These are phyloP conservation scores for Hemiprocne comata DNA, from an alignment of 2,113 vertebrate genomes.

Conservation along the genomic window DNA sequence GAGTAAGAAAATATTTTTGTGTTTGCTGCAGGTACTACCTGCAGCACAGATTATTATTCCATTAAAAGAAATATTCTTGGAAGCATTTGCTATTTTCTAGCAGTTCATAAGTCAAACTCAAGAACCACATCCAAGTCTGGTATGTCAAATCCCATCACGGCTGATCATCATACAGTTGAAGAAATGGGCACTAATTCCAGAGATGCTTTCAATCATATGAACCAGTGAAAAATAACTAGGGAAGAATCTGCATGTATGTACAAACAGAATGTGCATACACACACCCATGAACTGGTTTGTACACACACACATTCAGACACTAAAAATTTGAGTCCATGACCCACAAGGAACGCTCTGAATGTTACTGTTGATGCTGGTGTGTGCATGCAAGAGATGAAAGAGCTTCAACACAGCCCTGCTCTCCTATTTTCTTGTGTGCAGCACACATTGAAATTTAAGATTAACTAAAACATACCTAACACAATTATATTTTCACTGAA, in stretches of 20 bases:
- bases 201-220: background rate
- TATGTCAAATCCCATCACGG: background rate
- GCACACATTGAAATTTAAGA: fast-evolving
- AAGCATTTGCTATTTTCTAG: background rate
- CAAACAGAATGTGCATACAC: background rate
- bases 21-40: background rate
- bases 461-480: background rate
- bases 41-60: background rate
- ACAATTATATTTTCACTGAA: background rate
- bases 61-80: background rate
- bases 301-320: background rate
- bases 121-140: background rate
- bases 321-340: background rate
- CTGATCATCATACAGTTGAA: background rate
- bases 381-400: background rate
- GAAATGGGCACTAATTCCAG: background rate
- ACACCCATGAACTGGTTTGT: background rate
- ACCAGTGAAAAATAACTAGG: background rate
- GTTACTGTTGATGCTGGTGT: background rate
- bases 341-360: background rate
- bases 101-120: background rate
- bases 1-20: background rate
- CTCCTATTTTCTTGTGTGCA: background rate
- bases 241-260: background rate
- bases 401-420: background rate